Conservation (phyloP, 1,140 invertebrate species). For the Eriocheir sinensis region DNA sequence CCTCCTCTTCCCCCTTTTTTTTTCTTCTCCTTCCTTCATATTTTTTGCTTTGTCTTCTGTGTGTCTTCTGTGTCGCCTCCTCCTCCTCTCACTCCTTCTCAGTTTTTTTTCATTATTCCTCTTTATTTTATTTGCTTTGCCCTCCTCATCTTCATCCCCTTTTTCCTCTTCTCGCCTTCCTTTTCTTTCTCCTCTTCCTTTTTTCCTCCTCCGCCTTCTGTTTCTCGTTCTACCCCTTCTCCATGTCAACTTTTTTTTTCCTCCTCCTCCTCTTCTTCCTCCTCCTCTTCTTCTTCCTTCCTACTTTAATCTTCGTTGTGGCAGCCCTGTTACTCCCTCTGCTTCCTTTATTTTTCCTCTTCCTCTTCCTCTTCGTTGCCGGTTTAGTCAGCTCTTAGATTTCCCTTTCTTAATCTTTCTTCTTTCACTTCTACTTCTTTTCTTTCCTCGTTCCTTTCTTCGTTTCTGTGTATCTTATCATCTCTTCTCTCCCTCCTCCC, state of each 20-base stretch:
- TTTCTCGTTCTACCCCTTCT: neutral
- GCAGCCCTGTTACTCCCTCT: neutral
- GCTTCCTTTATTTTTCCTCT: neutral
- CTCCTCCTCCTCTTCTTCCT: neutral
- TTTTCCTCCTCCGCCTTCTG: neutral
- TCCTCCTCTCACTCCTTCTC: neutral
- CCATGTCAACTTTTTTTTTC: neutral
- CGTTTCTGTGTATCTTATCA: neutral
- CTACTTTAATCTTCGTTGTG: constrained; percentile 28
- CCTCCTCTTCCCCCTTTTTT: neutral
- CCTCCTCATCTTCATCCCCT: too few relatives aligned
- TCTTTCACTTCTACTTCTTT: neutral
- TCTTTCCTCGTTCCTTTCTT: neutral
- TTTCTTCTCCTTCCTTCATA: neutral
- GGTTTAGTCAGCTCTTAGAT: too few relatives aligned
- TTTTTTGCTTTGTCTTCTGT: too few relatives aligned
- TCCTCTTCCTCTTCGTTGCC: neutral
- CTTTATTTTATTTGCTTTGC: too few relatives aligned
- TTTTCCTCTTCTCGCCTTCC: neutral
- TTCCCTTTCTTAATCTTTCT: neutral
- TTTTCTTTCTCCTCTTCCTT: neutral
- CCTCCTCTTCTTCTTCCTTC: constrained; percentile 25
- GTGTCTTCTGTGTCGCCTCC: too few relatives aligned
- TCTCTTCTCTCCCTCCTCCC: too few relatives aligned
- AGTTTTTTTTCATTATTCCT: too few relatives aligned